Evolutionary conservation across 2,113 vertebrate genomes (phyloP).

Genomic region (Lepus americanus): DNA sequence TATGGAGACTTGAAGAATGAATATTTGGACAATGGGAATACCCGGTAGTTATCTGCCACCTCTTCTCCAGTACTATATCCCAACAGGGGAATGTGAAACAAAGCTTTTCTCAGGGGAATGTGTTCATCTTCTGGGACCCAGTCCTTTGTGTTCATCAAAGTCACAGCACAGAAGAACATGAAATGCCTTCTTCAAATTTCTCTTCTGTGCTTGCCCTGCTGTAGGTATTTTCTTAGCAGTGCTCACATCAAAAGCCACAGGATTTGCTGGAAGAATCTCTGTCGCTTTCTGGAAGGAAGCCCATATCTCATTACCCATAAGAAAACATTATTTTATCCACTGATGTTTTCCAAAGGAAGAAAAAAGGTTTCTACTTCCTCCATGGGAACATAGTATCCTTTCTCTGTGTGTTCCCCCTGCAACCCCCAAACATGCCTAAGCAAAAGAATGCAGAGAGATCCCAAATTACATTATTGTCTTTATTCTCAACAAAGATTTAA

Average conservation of each 20-base stretch:
- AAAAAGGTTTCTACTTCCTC: slow-evolving; percentile 16
- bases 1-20: slow-evolving; percentile 16
- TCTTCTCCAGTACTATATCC: neutral
- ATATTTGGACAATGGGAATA: slow-evolving; percentile 50
- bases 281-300: slow-evolving; percentile 71
- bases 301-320: slow-evolving; percentile 67
- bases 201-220: slow-evolving; percentile 10
- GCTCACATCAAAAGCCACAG: slow-evolving; percentile 63
- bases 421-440: neutral
- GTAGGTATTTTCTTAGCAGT: slow-evolving; percentile 63
- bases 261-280: slow-evolving; percentile 67
- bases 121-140: slow-evolving; percentile 64
- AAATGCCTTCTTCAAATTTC: slow-evolving; percentile 68
- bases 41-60: slow-evolving; percentile 30
- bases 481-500: slow-evolving; percentile 46
- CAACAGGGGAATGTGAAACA: slow-evolving; percentile 38
- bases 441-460: neutral
- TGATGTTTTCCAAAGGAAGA: slow-evolving; percentile 64
- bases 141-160: slow-evolving; percentile 72
- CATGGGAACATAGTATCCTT: neutral
- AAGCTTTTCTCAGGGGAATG: slow-evolving; percentile 44
- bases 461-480: slow-evolving; percentile 24
- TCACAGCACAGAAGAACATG: slow-evolving; percentile 37
- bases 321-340: slow-evolving; percentile 51
- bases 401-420: neutral